These are phyloP conservation scores for Diabrotica undecimpunctata DNA, from an alignment of 1,140 invertebrate species.

Conservation along the genomic window DNA sequence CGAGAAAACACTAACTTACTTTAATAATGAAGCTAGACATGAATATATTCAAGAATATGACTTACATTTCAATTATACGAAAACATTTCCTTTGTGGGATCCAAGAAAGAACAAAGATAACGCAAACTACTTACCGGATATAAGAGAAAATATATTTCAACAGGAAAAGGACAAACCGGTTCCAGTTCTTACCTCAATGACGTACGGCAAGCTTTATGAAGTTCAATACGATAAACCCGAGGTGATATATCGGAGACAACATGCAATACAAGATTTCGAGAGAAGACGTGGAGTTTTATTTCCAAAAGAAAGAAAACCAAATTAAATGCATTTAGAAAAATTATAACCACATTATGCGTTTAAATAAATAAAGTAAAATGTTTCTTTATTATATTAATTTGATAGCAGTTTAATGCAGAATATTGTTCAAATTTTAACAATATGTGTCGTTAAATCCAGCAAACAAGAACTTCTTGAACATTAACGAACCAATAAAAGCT, in stretches of 20 bases:
- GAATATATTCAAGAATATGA: neutral
- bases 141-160: neutral
- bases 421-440: no score
- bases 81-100: neutral
- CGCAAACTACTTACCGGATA: neutral
- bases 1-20: neutral
- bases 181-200: slow-evolving; percentile 37
- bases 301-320: slow-evolving; percentile 24
- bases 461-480: no score
- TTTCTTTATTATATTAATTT: no score
- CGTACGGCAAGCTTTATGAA: slow-evolving; percentile 37
- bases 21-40: neutral
- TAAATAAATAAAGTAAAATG: no score
- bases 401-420: no score
- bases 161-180: slow-evolving; percentile 41
- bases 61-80: neutral
- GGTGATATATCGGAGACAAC: slow-evolving; percentile 27
- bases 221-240: slow-evolving; percentile 33
- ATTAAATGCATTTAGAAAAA: no score
- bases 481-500: no score
- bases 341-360: no score
- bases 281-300: slow-evolving; percentile 34
- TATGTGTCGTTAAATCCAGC: no score
- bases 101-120: neutral
- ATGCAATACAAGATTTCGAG: slow-evolving; percentile 37